phyloP scores from a whole-genome alignment of 2,888 invertebrate species.

The Heliconius aoede region DNA sequence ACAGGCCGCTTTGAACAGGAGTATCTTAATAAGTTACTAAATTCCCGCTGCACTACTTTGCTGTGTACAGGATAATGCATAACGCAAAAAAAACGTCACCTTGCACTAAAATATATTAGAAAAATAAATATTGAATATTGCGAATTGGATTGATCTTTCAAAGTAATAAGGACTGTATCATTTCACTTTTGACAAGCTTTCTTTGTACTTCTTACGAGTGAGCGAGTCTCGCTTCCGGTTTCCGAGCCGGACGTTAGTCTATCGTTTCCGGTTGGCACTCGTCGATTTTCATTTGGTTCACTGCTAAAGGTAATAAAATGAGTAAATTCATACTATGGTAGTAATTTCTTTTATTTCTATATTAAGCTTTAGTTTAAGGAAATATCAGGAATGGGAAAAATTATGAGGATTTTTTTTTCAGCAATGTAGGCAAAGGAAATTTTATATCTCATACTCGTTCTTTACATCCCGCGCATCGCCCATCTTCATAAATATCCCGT shows the following conservation, averaged over 20 bases:
- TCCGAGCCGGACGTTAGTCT: conserved; percentile 70
- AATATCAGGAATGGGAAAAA: too few species aligned
- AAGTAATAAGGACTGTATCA: conserved; percentile 8
- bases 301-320: conserved; percentile 16
- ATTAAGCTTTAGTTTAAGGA: too few species aligned
- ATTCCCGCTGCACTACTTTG: too few species aligned
- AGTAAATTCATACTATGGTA: not conserved
- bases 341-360: not conserved
- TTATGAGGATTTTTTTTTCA: too few species aligned
- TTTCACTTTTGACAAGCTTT: conserved; percentile 32
- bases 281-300: conserved; percentile 36
- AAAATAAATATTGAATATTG: not conserved
- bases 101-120: not conserved
- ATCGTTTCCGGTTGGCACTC: conserved; percentile 57
- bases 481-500: too few species aligned
- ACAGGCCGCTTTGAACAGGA: too few species aligned
- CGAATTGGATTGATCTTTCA: not conserved
- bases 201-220: conserved; percentile 60
- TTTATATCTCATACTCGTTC: too few species aligned
- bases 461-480: too few species aligned
- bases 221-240: conserved; percentile 69
- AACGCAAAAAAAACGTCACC: too few species aligned
- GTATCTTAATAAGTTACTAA: too few species aligned
- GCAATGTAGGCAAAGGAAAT: too few species aligned
- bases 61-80: too few species aligned